Percentiles rank a stretch among this genome's conserved stretches.
phyloP scores from a whole-genome alignment of 2,113 vertebrate species.

The Aphelocoma coerulescens region DNA sequence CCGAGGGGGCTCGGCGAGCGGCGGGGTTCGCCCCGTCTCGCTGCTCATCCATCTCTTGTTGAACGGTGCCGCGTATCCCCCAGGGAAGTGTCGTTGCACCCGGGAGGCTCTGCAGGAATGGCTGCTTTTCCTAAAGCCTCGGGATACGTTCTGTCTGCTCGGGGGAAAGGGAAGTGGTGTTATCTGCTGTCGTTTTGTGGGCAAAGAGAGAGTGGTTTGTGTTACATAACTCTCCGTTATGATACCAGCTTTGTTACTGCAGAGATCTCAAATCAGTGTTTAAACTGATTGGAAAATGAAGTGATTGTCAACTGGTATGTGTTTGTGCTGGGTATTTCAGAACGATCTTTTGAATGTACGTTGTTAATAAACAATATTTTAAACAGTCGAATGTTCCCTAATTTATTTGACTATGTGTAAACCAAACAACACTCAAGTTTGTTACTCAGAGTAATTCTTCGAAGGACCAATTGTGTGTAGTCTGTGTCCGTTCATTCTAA shows the following conservation, averaged over 20 bases:
- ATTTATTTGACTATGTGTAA: not conserved
- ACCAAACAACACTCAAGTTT: slow-evolving; percentile 23
- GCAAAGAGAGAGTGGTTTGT: not conserved
- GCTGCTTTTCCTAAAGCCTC: not conserved
- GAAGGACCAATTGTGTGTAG: not conserved
- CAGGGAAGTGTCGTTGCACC: not conserved
- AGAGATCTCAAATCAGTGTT: not conserved
- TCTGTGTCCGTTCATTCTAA: not conserved
- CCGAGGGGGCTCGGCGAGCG: not conserved
- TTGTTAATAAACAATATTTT: slow-evolving; percentile 39
- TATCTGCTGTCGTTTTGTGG: not conserved
- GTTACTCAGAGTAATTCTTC: not conserved
- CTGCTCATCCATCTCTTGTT: accelerated
- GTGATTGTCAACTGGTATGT: not conserved
- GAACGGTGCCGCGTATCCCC: not conserved
- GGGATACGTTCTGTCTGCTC: not conserved
- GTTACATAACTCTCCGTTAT: not conserved
- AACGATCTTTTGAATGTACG: not conserved
- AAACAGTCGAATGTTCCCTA: not conserved
- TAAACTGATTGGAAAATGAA: not conserved
- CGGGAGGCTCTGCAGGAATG: not conserved
- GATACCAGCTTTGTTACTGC: not conserved
- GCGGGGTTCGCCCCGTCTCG: not conserved
- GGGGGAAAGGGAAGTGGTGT: not conserved
- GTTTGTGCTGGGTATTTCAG: not conserved